Evolutionary conservation across 2,113 vertebrate species (phyloP).

Genomic region (Oceanodroma tethys): DNA sequence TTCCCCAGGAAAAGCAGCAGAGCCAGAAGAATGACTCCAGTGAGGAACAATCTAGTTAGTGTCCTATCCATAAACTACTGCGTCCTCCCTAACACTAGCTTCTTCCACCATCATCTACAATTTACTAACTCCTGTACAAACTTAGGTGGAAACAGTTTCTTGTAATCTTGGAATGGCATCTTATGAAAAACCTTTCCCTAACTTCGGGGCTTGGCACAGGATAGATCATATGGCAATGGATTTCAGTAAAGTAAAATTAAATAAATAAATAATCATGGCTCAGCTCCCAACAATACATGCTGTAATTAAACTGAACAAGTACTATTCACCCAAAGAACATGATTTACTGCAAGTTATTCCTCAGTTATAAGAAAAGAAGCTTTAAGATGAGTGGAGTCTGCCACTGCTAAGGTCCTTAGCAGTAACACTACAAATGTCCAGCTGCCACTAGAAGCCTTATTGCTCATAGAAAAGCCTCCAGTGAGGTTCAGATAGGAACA

Average conservation of each 20-base stretch:
- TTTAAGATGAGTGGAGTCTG: background rate
- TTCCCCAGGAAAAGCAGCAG: background rate
- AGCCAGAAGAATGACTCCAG: background rate
- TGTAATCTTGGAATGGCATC: background rate
- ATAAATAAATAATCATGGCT: background rate
- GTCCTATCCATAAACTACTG: background rate
- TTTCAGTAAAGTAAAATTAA: background rate
- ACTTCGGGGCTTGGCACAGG: background rate
- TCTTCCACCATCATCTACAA: background rate
- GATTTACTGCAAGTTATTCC: background rate
- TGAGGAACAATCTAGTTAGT: background rate
- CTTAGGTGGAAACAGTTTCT: background rate
- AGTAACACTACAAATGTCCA: background rate
- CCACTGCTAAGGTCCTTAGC: background rate
- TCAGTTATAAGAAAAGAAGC: background rate
- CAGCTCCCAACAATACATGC: background rate
- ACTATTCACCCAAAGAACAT: background rate
- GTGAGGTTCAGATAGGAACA: background rate
- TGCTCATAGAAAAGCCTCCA: background rate
- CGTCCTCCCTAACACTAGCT: background rate
- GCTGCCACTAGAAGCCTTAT: background rate
- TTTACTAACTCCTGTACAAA: background rate
- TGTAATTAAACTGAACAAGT: slow-evolving; percentile 33
- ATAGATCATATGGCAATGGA: background rate
- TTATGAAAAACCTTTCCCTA: background rate